Evolutionary conservation across 2,113 vertebrate genomes (phyloP).

Genomic region (Neofelis nebulosa): DNA sequence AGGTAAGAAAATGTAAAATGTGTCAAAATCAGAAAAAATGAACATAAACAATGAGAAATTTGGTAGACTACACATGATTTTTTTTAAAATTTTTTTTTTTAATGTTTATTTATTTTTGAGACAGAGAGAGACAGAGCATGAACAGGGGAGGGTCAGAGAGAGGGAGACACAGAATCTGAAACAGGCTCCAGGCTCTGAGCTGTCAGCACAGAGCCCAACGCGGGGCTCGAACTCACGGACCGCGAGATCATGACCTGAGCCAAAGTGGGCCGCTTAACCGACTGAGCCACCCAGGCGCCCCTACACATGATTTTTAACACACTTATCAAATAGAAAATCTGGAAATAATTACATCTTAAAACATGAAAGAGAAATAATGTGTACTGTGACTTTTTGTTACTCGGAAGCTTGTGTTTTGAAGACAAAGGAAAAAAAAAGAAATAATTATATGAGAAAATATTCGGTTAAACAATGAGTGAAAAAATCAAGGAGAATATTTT

Average conservation of each 20-base stretch:
- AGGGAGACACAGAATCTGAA: too few relatives aligned
- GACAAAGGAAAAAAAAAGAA: background rate
- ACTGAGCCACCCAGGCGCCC: too few relatives aligned
- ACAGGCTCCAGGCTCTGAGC: too few relatives aligned
- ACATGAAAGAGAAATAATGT: background rate
- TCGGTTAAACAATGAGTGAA: background rate
- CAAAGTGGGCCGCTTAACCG: too few relatives aligned
- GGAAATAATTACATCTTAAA: background rate
- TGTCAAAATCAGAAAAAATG: slow-evolving; percentile 41
- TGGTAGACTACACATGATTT: background rate
- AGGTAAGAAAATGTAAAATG: background rate
- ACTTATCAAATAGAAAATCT: background rate
- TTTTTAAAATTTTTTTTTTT: background rate
- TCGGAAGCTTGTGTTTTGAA: background rate
- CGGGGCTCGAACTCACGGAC: too few relatives aligned
- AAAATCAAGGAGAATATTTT: background rate
- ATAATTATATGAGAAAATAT: background rate
- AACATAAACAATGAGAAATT: background rate
- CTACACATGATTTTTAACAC: background rate
- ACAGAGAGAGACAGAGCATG: too few relatives aligned
- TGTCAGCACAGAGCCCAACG: too few relatives aligned
- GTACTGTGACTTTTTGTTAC: background rate
- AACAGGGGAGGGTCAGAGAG: too few relatives aligned
- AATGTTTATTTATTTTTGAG: too few relatives aligned
- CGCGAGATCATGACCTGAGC: too few relatives aligned